phyloP scores from a whole-genome alignment of 1,140 invertebrate genomes.

The Cotesia typhae region DNA sequence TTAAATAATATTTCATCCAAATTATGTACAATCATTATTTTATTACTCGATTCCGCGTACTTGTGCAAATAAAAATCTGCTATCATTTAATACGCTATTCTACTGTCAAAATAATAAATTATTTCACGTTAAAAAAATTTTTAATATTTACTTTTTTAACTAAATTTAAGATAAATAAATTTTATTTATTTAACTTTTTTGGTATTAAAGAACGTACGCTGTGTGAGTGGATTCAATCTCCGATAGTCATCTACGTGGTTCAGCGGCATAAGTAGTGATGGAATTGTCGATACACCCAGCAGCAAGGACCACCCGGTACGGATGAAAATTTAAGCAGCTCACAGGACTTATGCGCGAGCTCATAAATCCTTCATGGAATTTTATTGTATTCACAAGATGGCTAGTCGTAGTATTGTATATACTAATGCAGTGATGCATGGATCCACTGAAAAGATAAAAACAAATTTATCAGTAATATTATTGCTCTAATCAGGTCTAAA shows the following conservation, averaged over 20 bases:
- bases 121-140: no score
- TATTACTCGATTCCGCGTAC: no score
- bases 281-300: conserved; percentile 82
- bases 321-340: conserved; percentile 87
- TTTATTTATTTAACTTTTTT: conserved; percentile 21
- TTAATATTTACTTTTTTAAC: no score
- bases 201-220: conserved; percentile 39
- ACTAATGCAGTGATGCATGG: conserved; percentile 81
- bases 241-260: conserved; percentile 74
- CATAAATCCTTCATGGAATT: conserved; percentile 92
- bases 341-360: conserved; percentile 85
- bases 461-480: conserved; percentile 32
- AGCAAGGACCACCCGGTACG: conserved; percentile 78
- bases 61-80: no score
- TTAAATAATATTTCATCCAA: no score
- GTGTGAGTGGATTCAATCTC: conserved; percentile 54
- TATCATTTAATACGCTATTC: no score
- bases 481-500: no score
- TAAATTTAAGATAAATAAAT: no score
- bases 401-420: conserved; percentile 80
- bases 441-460: conserved; percentile 73
- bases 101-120: not conserved
- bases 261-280: conserved; percentile 78
- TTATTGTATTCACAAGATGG: conserved; percentile 76
- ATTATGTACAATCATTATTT: no score